Evolutionary conservation across 2,888 invertebrate genomes (phyloP).

Genomic region (Anthophora plumipes): DNA sequence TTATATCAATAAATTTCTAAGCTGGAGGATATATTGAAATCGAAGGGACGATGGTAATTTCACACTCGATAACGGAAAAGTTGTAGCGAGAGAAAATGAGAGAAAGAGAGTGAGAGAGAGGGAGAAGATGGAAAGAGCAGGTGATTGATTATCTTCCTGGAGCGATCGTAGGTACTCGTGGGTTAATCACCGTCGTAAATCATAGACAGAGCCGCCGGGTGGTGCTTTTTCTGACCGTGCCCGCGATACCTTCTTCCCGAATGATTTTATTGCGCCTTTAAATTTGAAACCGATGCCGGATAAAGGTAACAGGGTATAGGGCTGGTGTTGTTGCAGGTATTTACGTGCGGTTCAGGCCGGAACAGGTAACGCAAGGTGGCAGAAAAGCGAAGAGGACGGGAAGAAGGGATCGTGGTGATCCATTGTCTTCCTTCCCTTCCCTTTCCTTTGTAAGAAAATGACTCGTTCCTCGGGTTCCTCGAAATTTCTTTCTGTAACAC

Average conservation of each 20-base stretch:
- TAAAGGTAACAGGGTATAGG: slow-evolving; percentile 31
- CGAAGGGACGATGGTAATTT: slow-evolving; percentile 7
- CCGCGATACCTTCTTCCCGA: slow-evolving; percentile 35
- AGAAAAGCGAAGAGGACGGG: slow-evolving; percentile 45
- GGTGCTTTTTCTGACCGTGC: slow-evolving; percentile 26
- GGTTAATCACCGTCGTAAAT: slow-evolving; percentile 54
- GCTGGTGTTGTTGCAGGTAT: slow-evolving; percentile 54
- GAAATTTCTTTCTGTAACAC: slow-evolving; percentile 48
- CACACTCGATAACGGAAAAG: slow-evolving; percentile 11
- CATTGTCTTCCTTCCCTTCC: slow-evolving; percentile 53
- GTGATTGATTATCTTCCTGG: slow-evolving; percentile 38
- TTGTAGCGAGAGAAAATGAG: not conserved
- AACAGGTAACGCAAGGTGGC: slow-evolving; percentile 65
- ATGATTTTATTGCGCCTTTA: slow-evolving; percentile 59
- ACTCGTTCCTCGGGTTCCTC: slow-evolving; percentile 48
- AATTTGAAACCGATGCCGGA: slow-evolving; percentile 59
- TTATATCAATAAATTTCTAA: not conserved
- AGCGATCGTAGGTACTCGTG: slow-evolving; percentile 18
- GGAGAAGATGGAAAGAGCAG: not conserved
- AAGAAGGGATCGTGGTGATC: slow-evolving; percentile 43
- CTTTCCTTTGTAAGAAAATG: slow-evolving; percentile 48
- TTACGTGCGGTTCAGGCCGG: not conserved
- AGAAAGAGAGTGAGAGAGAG: no score
- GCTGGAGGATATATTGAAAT: not conserved
- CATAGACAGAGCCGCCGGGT: slow-evolving; percentile 9